Evolutionary conservation across 53 echinoderm and acorn worm species (phyloP).

Genomic region (Echinometra lucunter): DNA sequence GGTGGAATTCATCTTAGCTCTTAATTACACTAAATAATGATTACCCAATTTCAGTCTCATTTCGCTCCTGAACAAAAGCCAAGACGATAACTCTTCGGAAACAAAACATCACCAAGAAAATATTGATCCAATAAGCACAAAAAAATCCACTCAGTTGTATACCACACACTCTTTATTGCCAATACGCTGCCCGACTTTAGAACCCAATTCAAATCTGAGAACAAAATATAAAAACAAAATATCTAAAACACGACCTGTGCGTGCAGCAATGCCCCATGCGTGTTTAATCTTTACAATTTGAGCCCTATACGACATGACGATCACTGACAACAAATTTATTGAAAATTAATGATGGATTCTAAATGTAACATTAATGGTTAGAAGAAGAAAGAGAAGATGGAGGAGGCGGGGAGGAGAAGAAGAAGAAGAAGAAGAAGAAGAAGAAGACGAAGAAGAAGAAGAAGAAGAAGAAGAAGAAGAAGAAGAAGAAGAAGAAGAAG

Average conservation of each 20-base stretch:
- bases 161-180: conserved; percentile 70
- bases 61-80: background rate
- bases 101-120: background rate
- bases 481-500: background rate
- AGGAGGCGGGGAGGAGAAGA: background rate
- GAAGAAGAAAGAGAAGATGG: background rate
- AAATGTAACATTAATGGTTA: too few relatives aligned
- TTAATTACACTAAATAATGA: too few relatives aligned
- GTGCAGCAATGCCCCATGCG: background rate
- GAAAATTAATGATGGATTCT: too few relatives aligned
- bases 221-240: background rate
- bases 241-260: background rate
- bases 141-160: background rate
- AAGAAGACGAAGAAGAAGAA: conserved; percentile 30
- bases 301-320: background rate
- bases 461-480: conserved; percentile 13
- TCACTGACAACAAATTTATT: too few relatives aligned
- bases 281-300: background rate
- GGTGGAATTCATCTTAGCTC: too few relatives aligned
- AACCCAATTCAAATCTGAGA: background rate
- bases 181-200: conserved; percentile 38
- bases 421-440: conserved; percentile 29
- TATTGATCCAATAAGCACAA: background rate
- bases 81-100: background rate
- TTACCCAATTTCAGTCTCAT: too few relatives aligned